These are phyloP conservation scores for Acrobasis consociella DNA, from an alignment of 2,888 invertebrate species.

Conservation along the genomic window DNA sequence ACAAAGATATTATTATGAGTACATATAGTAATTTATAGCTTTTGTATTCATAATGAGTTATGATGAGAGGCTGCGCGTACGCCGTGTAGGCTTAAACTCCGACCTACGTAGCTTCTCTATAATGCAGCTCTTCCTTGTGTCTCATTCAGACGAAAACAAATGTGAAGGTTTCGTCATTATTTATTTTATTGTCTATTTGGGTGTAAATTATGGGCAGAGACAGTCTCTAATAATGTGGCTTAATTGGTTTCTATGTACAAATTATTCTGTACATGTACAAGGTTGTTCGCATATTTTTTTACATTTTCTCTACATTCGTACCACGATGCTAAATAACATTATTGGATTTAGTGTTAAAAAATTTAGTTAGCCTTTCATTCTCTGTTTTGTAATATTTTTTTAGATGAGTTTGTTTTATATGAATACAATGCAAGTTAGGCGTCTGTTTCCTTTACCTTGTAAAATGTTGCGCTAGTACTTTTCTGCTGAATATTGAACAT, in stretches of 20 bases:
- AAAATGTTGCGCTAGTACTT: too few species aligned
- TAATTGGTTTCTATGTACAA: background rate
- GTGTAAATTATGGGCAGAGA: constrained; percentile 5
- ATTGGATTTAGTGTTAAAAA: too few species aligned
- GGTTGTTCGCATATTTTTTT: too few species aligned
- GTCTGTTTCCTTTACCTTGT: too few species aligned
- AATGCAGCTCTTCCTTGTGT: constrained; percentile 31
- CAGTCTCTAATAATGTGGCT: background rate
- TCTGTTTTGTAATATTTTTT: too few species aligned
- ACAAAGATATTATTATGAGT: background rate
- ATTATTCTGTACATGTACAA: too few species aligned
- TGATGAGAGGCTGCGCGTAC: background rate
- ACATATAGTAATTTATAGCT: background rate
- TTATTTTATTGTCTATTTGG: background rate
- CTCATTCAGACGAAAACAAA: constrained; percentile 10
- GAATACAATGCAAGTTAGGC: too few species aligned
- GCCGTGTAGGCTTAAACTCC: constrained; percentile 10
- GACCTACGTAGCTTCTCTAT: constrained; percentile 26
- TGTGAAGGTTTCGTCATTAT: constrained; percentile 15
- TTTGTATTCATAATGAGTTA: background rate
- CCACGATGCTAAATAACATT: too few species aligned
- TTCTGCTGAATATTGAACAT: too few species aligned
- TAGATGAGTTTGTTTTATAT: too few species aligned
- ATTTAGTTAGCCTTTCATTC: too few species aligned
- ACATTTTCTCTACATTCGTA: too few species aligned